A percentile compares a stretch with the other conserved stretches of the same genome.
phyloP scores from a whole-genome alignment of 2,888 invertebrate genomes.

The Dynastes tityus region DNA sequence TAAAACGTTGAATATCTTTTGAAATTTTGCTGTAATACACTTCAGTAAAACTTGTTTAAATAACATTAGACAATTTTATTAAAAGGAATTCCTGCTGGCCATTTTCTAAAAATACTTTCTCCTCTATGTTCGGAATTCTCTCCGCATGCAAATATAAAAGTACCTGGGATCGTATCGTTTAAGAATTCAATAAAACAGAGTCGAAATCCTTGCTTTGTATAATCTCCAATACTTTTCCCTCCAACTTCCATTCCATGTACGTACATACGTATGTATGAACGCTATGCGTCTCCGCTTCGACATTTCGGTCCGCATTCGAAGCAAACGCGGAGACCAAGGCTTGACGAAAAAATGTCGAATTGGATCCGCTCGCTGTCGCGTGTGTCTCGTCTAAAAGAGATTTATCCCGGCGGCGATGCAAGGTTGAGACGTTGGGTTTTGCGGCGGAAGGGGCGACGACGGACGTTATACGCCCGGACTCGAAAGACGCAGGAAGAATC shows the following conservation, averaged over 20 bases:
- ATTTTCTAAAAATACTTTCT: no score
- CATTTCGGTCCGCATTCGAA: constrained; percentile 1
- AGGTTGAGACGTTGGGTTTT: constrained; percentile 20
- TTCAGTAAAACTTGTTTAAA: no score
- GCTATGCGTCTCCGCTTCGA: background rate
- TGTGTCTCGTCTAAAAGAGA: constrained; percentile 23
- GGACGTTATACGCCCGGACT: background rate
- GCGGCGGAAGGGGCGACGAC: constrained; percentile 4
- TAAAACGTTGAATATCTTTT: no score
- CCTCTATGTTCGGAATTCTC: no score
- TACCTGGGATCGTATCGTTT: constrained; percentile 10
- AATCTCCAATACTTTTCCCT: constrained; percentile 9
- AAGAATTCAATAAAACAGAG: constrained; percentile 35
- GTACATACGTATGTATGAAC: background rate
- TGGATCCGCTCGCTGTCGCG: constrained; percentile 2
- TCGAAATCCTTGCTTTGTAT: constrained; percentile 15
- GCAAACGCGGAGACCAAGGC: background rate
- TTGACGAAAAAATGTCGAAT: constrained; percentile 35
- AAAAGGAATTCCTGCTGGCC: no score
- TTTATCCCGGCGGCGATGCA: constrained; percentile 17
- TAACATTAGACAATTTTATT: no score
- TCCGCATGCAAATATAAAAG: background rate
- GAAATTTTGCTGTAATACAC: no score
- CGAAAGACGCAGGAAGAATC: constrained; percentile 39
- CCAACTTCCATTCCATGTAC: background rate